Conservation (phyloP, 2,113 vertebrate species). For the Picathartes gymnocephalus region DNA sequence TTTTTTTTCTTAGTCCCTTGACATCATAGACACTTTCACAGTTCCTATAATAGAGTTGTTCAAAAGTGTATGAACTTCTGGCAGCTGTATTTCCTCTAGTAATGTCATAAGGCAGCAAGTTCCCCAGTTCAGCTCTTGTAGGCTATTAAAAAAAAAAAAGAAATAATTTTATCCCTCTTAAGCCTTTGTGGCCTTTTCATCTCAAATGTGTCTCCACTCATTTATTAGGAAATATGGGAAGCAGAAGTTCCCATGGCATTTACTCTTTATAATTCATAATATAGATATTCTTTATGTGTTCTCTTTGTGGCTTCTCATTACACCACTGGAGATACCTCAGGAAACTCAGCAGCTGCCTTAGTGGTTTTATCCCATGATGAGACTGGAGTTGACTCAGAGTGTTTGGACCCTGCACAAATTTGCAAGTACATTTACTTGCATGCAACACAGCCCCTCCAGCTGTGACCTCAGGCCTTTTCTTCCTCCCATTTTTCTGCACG, state of each 20-base stretch:
- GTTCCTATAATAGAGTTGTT: not conserved
- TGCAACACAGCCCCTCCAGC: constrained; percentile 58
- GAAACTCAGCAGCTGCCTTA: constrained; percentile 41
- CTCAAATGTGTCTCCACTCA: not conserved
- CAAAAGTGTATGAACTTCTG: not conserved
- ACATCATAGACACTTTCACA: not conserved
- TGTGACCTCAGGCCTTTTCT: constrained; percentile 63
- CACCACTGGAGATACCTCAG: constrained; percentile 15
- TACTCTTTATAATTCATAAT: constrained; percentile 1
- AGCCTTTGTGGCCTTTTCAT: constrained; percentile 37
- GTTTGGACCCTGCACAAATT: not conserved
- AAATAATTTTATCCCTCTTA: not conserved
- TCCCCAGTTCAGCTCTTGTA: not conserved
- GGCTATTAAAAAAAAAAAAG: not conserved
- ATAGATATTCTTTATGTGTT: not conserved
- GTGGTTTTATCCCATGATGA: constrained; percentile 34
- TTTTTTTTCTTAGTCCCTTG: not conserved
- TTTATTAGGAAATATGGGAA: constrained; percentile 26
- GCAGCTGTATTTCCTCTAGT: not conserved
- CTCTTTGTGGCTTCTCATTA: not conserved
- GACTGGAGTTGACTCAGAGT: not conserved
- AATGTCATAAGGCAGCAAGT: not conserved
- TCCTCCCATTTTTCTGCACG: not conserved
- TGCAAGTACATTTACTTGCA: not conserved
- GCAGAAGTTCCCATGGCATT: constrained; percentile 21